Evolutionary conservation across 2,797 vertebrate genomes (phyloP).

Genomic region (Sebastes hubbsi): DNA sequence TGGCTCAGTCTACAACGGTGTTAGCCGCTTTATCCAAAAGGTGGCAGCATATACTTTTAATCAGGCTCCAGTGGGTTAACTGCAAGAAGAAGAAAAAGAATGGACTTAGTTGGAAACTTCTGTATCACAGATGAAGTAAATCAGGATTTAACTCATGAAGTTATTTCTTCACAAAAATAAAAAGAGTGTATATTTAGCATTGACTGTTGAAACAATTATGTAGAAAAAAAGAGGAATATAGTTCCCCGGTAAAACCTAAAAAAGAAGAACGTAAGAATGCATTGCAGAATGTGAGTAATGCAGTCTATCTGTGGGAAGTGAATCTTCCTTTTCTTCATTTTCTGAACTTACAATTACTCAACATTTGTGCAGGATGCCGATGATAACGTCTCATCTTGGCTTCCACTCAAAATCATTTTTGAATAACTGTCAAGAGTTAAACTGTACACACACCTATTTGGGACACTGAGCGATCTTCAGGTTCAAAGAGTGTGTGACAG

Average conservation of each 20-base stretch:
- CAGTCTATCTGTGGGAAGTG: neutral
- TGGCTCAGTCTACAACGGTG: neutral
- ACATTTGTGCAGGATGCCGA: neutral
- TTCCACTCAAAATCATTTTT: neutral
- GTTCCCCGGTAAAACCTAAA: neutral
- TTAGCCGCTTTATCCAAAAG: conserved; percentile 33
- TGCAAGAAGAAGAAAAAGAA: too few species aligned
- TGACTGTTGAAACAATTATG: neutral
- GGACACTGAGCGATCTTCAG: neutral
- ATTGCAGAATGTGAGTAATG: neutral
- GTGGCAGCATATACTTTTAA: conserved; percentile 39
- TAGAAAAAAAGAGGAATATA: neutral
- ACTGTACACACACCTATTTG: neutral
- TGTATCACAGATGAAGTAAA: neutral
- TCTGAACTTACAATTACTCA: neutral
- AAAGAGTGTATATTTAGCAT: neutral
- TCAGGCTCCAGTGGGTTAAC: neutral
- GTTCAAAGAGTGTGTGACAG: neutral
- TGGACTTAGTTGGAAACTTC: neutral
- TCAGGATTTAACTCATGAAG: neutral
- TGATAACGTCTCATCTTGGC: neutral
- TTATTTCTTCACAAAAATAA: neutral
- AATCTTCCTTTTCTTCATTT: neutral
- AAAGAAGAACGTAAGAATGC: neutral
- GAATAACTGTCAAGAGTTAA: neutral